Evolutionary conservation across 1,140 invertebrate genomes (phyloP), one percentile per base, ranked within the genome.

Genomic region (Drosophila baimaii): DNA sequence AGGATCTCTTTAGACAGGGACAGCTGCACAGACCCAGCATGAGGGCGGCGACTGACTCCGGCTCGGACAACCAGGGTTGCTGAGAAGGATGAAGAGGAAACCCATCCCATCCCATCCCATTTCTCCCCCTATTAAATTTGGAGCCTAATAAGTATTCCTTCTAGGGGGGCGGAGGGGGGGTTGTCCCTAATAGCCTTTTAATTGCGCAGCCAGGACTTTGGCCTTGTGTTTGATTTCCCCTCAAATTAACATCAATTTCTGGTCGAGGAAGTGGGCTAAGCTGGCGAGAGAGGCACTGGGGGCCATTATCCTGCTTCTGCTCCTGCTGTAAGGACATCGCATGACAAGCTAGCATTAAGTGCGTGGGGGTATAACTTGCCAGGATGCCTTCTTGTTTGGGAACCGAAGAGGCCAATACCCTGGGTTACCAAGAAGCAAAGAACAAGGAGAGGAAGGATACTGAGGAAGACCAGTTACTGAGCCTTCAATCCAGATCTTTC

Each of bases 261-360:
- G 33, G 43, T 29, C 27, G 10, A 56, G 56, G 33, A 41, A 13
- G 51, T 25, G 39, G 39, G 17, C 27, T 8, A 21, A 27, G 46
- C 25, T 15, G 1, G 9, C 43, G 49, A 43, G 55, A 62, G 35
- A 27, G 25, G n/a, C 25, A 62, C 49, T 21, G 29, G n/a, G 52
- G 47, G 39, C 52, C 25, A 35, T 37, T 43, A 44, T 19, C 37
- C 33, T 5, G 12, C 39, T 21, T 4, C 54, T 19, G 39, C 29
- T 21, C 8, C 23, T 41, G 21, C 35, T 29, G 13, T 17, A 17
- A 52, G 37, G 51, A 64, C 31, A 51, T 82, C 58, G 80, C 80
- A 82, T 82, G 80, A 71, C 80, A 78, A 79, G 58, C 39, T 49
- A 46, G 43, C 75, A 82, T 82, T 75, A 82, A 71, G 56, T 59